Evolutionary conservation across 2,113 vertebrate genomes (phyloP).

Genomic region (Empidonax alnorum): DNA sequence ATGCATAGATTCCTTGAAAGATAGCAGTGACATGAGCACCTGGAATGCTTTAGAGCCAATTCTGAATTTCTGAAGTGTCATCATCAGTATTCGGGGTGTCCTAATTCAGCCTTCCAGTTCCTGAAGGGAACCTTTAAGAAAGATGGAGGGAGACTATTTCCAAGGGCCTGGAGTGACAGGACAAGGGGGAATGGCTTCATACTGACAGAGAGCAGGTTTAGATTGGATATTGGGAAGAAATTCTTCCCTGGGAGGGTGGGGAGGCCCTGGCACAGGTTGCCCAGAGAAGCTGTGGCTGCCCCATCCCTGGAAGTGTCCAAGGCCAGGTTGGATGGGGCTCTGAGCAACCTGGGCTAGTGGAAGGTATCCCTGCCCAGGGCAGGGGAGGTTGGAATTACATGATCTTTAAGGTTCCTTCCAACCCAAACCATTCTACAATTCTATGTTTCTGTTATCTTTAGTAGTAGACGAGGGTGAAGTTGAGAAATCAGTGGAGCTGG

Average conservation of each 20-base stretch:
- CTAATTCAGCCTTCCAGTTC: neutral
- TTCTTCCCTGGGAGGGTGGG: rapidly evolving
- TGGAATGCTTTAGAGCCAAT: neutral
- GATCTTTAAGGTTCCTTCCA: neutral
- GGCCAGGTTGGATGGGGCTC: neutral
- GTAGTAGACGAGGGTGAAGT: neutral
- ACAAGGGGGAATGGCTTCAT: neutral
- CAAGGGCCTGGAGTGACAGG: neutral
- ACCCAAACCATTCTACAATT: neutral
- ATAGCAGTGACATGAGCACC: rapidly evolving
- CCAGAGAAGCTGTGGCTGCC: neutral
- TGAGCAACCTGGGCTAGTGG: rapidly evolving
- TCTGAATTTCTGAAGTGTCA: neutral
- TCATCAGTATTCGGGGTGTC: neutral
- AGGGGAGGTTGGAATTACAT: rapidly evolving
- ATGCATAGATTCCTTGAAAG: neutral
- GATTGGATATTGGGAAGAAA: rapidly evolving
- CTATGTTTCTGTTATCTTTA: neutral
- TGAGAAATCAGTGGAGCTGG: neutral
- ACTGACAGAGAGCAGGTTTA: rapidly evolving
- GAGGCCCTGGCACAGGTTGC: neutral
- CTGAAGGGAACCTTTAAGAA: neutral
- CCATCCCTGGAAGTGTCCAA: neutral
- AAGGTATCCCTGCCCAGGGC: neutral
- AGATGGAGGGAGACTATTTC: neutral